A percentile compares a stretch with the other conserved stretches of the same genome.
These are phyloP conservation scores for Lophius americanus DNA, from an alignment of 2,797 vertebrate genomes.

Conservation along the genomic window DNA sequence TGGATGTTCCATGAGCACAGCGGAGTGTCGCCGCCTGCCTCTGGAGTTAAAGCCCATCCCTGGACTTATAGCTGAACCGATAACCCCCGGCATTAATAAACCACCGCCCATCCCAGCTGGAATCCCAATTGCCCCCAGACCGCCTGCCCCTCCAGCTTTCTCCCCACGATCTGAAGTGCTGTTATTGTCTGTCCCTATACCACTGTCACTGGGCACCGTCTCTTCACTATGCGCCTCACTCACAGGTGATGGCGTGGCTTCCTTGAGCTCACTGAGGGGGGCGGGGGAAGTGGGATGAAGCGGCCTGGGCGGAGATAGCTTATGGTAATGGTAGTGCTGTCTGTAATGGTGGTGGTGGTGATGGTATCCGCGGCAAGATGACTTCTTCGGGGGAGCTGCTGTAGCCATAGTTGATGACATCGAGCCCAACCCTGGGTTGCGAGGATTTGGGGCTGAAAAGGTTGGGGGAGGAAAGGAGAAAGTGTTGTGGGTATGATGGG, in stretches of 20 bases:
- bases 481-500: slow-evolving; percentile 82
- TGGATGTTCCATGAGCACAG: slow-evolving; percentile 88
- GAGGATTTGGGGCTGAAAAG: slow-evolving; percentile 82
- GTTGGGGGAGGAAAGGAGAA: slow-evolving; percentile 83
- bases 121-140: slow-evolving; percentile 75
- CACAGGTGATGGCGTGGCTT: slow-evolving; percentile 96
- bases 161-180: slow-evolving; percentile 97
- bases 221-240: slow-evolving; percentile 98
- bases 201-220: slow-evolving; percentile 96
- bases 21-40: slow-evolving; percentile 89
- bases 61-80: slow-evolving; percentile 78
- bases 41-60: slow-evolving; percentile 84
- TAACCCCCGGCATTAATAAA: slow-evolving; percentile 83
- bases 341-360: slow-evolving; percentile 83
- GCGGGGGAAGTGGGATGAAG: slow-evolving; percentile 95
- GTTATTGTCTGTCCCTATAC: slow-evolving; percentile 98
- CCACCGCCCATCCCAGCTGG: slow-evolving; percentile 75
- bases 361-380: slow-evolving; percentile 88
- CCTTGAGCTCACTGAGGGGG: slow-evolving; percentile 94
- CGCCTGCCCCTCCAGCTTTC: slow-evolving; percentile 82
- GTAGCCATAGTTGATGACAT: slow-evolving; percentile 56
- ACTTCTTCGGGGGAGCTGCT: slow-evolving; percentile 91
- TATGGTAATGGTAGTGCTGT: slow-evolving; percentile 83
- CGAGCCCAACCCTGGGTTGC: slow-evolving; percentile 63
- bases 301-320: slow-evolving; percentile 86